Evolutionary conservation across 2,888 invertebrate species (phyloP), one percentile per base, ranked within the genome.

Genomic region (Dryococelus australis): DNA sequence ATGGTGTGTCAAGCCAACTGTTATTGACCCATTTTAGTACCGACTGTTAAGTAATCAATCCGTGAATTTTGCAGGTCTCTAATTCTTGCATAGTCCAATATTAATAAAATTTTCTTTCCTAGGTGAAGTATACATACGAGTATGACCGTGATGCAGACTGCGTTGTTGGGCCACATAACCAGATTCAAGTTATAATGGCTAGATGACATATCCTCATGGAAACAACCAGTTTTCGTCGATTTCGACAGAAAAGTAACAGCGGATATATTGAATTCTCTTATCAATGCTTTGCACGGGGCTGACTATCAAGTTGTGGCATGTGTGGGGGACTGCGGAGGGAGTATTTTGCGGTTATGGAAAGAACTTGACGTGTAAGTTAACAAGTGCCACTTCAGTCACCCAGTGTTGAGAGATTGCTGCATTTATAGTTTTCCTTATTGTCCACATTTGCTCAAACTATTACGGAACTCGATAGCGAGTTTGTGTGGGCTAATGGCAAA

Each of bases 221-320:
- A 90, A 47, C 90, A 90, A 47, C 89, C 89, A 47, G 87, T 90
- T 28, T 90, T 87, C 86, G 85, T 90, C 24, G 89, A 88, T 26
- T 91, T 91, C 88, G 91, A 91, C 87, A 85, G 89, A 87, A 91
- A 90, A 88, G 90, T 91, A 86, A 91, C 90, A 28, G 87, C 89
- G 87, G 47, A 89, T 4, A 87, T 91, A 27, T 53, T 90, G 6
- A 90, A 90, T 53, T 86, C 53, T 6, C 80, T 89, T 27, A 86
- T 91, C 12, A 87, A 90, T 86, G 85, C 88, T 53, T 87, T 65
- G n/a, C 6, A 65, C n/a, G 24, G 8, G 2, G 65, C 65, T 65
- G 65, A 24, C 24, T 65, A 65, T 65, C 10, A 65, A 65, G 65
- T 65, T 65, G 65, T 65, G 65, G 65, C 65, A 65, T 65, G 65